Evolutionary conservation across 2,113 vertebrate species (phyloP).

Genomic region (Podarcis cretensis): DNA sequence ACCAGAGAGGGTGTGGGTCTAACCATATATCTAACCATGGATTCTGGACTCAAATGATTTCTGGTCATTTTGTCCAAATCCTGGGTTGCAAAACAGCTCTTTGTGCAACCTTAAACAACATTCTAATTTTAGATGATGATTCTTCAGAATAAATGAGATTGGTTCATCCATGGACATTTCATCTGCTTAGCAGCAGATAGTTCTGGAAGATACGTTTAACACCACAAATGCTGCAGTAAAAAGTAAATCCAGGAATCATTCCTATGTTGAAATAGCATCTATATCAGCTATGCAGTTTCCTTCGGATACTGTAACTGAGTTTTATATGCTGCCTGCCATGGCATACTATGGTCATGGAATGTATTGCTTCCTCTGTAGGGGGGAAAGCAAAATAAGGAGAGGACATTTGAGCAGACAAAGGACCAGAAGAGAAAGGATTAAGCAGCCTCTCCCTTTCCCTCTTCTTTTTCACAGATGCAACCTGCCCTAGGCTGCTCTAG

Average conservation of each 20-base stretch:
- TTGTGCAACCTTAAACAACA: not conserved
- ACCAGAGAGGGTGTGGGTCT: not conserved
- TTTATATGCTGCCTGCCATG: not conserved
- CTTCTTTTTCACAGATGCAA: not conserved
- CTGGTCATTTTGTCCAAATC: not conserved
- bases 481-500: not conserved
- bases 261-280: not conserved
- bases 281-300: not conserved
- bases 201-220: not conserved
- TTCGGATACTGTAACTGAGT: not conserved
- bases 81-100: not conserved
- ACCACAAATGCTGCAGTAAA: not conserved
- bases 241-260: not conserved
- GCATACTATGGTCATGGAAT: not conserved
- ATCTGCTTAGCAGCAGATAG: not conserved
- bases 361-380: not conserved
- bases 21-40: not conserved
- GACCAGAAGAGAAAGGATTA: not conserved
- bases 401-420: not conserved
- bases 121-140: not conserved
- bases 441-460: not conserved
- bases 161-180: not conserved
- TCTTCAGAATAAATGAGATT: not conserved
- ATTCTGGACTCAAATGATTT: not conserved
- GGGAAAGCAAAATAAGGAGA: not conserved